Percentiles rank a stretch among this genome's conserved stretches.
Evolutionary conservation across 1,140 invertebrate species (phyloP).

Genomic region (Brachionus paranguensis): DNA sequence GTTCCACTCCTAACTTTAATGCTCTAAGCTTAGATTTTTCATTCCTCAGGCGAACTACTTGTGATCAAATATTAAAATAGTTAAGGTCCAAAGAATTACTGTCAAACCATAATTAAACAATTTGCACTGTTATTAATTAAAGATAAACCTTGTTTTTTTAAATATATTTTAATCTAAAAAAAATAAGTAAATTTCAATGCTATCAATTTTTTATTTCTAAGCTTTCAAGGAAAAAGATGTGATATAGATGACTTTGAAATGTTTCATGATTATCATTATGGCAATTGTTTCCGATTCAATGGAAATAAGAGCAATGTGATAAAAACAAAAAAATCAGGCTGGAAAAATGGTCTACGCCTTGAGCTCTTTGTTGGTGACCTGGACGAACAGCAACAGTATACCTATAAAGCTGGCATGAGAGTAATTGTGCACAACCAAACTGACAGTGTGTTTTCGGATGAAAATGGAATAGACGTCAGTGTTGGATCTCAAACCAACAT

Average conservation of each 20-base stretch:
- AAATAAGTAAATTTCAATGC: too few relatives aligned
- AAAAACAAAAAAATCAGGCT: neutral
- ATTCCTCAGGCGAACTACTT: too few relatives aligned
- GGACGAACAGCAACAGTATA: neutral
- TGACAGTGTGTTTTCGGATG: neutral
- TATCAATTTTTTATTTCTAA: neutral
- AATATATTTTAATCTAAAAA: neutral
- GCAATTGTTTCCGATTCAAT: slow-evolving; percentile 41
- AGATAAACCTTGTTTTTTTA: neutral
- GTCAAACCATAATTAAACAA: too few relatives aligned
- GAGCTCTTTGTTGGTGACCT: neutral
- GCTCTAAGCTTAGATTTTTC: too few relatives aligned
- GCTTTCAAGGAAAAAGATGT: slow-evolving; percentile 39
- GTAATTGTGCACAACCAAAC: slow-evolving; percentile 33
- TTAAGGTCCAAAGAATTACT: too few relatives aligned
- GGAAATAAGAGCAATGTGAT: neutral
- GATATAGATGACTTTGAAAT: slow-evolving; percentile 1
- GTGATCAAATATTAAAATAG: too few relatives aligned
- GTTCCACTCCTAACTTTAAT: too few relatives aligned
- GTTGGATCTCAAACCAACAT: neutral
- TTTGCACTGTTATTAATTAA: too few relatives aligned
- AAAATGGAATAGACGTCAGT: slow-evolving; percentile 10
- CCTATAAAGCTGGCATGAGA: neutral
- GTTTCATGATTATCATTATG: slow-evolving; percentile 33
- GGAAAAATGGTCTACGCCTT: neutral